Percentiles rank a stretch among this genome's conserved stretches.
These are phyloP conservation scores for Eugnorisma glareosa DNA, from an alignment of 2,888 invertebrate species.

Conservation along the genomic window DNA sequence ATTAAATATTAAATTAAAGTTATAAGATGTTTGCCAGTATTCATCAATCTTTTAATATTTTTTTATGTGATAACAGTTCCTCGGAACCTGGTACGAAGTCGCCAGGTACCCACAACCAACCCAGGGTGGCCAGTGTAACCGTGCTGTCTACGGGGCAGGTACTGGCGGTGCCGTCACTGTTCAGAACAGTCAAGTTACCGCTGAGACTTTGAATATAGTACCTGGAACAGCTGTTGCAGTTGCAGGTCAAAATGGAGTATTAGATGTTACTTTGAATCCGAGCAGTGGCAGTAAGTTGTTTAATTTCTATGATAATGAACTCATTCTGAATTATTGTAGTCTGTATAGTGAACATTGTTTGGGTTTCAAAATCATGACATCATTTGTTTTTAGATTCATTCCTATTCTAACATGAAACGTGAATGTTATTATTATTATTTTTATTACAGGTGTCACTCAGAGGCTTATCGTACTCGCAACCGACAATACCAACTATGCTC, in stretches of 20 bases:
- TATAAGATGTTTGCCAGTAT: too few species aligned
- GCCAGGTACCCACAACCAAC: conserved; percentile 91
- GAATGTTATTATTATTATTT: not conserved
- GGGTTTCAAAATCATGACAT: not conserved
- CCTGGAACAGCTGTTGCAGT: conserved; percentile 86
- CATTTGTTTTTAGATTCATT: not conserved
- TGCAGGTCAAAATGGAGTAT: conserved; percentile 85
- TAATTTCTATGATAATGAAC: not conserved
- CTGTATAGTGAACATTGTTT: not conserved
- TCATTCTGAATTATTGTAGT: not conserved
- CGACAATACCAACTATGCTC: conserved; percentile 80
- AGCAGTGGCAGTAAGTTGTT: conserved; percentile 85
- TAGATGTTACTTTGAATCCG: conserved; percentile 88
- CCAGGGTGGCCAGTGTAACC: conserved; percentile 91
- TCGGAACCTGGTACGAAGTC: conserved; percentile 91
- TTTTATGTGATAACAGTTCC: conserved; percentile 19
- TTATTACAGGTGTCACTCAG: conserved; percentile 61
- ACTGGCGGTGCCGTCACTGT: conserved; percentile 68
- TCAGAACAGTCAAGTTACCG: conserved; percentile 77
- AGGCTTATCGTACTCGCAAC: conserved; percentile 81
- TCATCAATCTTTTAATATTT: not conserved
- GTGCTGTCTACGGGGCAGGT: conserved; percentile 86
- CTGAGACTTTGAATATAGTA: conserved; percentile 85
- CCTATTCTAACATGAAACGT: not conserved
- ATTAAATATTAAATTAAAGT: too few species aligned